Evolutionary conservation across 2,888 invertebrate genomes (phyloP).

Genomic region (Steromphala cineraria): DNA sequence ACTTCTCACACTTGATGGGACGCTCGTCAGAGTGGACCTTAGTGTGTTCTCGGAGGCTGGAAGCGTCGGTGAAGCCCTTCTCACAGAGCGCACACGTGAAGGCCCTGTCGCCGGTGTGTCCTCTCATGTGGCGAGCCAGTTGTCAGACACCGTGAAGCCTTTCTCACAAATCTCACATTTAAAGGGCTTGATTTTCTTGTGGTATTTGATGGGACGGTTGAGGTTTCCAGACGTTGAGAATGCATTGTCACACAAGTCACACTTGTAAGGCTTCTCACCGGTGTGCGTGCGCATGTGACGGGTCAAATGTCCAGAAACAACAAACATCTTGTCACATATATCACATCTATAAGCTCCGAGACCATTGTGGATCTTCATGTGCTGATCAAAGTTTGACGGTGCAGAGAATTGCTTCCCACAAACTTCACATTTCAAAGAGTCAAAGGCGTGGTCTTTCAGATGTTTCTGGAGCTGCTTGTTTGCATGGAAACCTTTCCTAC

Average conservation of each 20-base stretch:
- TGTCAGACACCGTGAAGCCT: background rate
- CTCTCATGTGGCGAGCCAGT: background rate
- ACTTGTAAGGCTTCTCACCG: background rate
- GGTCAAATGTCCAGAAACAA: background rate
- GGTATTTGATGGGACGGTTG: background rate
- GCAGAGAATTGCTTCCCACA: background rate
- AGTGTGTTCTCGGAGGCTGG: background rate
- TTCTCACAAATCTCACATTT: background rate
- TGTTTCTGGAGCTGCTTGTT: background rate
- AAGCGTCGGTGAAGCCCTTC: conserved; percentile 5
- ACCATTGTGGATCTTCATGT: background rate
- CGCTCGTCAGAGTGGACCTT: conserved; percentile 7
- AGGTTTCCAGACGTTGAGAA: background rate
- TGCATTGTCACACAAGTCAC: background rate
- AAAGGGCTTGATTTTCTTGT: background rate
- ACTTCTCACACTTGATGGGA: background rate
- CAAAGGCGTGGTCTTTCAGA: background rate
- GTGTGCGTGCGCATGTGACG: background rate
- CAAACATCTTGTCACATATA: background rate
- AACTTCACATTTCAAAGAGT: background rate
- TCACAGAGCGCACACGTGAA: background rate
- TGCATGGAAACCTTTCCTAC: background rate
- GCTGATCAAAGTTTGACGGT: background rate
- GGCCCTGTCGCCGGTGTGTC: conserved; percentile 1
- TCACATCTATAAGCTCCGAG: background rate